Conservation (phyloP, 2,113 vertebrate genomes). For the Anhinga rufa region DNA sequence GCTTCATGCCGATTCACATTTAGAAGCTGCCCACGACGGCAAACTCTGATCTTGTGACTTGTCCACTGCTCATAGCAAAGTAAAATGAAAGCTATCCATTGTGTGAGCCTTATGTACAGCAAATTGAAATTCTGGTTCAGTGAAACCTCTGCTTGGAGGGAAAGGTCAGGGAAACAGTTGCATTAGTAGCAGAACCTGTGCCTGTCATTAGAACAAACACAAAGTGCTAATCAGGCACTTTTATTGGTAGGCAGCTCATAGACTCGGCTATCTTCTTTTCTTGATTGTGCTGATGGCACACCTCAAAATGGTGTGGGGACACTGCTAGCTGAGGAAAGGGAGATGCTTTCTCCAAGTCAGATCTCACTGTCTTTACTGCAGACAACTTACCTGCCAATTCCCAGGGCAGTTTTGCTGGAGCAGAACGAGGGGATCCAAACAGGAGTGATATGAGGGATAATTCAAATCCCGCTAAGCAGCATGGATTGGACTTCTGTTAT, state of each 20-base stretch:
- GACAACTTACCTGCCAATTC: not conserved
- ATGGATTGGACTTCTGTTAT: not conserved
- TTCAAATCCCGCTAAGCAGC: not conserved
- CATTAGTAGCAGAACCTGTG: not conserved
- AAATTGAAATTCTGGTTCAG: not conserved
- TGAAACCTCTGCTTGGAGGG: not conserved
- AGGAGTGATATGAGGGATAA: not conserved
- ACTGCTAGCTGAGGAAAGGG: not conserved
- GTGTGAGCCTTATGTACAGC: not conserved
- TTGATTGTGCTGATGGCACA: not conserved
- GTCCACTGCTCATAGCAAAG: not conserved
- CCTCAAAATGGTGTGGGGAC: not conserved
- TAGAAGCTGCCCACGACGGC: not conserved
- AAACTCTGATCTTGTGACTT: not conserved
- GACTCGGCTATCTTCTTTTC: not conserved
- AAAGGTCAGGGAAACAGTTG: not conserved
- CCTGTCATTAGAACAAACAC: not conserved
- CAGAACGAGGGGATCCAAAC: not conserved
- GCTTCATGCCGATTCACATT: fast-evolving
- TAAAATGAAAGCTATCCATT: not conserved
- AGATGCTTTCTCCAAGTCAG: not conserved
- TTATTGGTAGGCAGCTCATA: not conserved
- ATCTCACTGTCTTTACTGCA: not conserved
- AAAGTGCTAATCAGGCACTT: not conserved
- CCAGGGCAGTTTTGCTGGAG: not conserved